These are phyloP conservation scores for Tapirus terrestris DNA, from an alignment of 2,113 vertebrate species.

Conservation along the genomic window DNA sequence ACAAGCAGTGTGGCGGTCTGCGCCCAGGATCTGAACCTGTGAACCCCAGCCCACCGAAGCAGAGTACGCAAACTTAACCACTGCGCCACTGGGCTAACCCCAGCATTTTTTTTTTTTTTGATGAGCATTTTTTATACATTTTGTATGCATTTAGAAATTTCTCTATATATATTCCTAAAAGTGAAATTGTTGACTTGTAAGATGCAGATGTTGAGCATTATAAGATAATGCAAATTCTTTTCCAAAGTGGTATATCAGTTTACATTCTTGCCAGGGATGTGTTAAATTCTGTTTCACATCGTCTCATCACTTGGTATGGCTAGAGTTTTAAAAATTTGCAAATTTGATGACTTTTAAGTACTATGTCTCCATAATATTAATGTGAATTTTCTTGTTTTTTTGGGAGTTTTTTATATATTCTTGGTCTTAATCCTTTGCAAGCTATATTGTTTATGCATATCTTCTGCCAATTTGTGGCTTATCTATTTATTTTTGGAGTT, in stretches of 20 bases:
- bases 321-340: background rate
- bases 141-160: background rate
- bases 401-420: background rate
- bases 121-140: background rate
- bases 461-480: background rate
- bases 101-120: background rate
- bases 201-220: background rate
- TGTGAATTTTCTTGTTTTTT: background rate
- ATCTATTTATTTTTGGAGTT: background rate
- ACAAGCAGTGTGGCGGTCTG: too few species aligned
- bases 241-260: background rate
- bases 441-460: background rate
- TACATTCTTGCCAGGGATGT: background rate
- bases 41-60: too few species aligned
- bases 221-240: background rate
- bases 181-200: background rate
- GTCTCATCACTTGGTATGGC: background rate
- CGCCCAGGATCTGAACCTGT: too few species aligned
- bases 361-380: background rate
- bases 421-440: background rate
- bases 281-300: background rate
- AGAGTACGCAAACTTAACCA: too few species aligned
- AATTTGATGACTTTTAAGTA: conserved; percentile 2
- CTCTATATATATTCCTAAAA: background rate
- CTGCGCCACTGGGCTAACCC: too few species aligned